Evolutionary conservation across 2,888 invertebrate species (phyloP).

Genomic region (Drosophila flavopinicola): DNA sequence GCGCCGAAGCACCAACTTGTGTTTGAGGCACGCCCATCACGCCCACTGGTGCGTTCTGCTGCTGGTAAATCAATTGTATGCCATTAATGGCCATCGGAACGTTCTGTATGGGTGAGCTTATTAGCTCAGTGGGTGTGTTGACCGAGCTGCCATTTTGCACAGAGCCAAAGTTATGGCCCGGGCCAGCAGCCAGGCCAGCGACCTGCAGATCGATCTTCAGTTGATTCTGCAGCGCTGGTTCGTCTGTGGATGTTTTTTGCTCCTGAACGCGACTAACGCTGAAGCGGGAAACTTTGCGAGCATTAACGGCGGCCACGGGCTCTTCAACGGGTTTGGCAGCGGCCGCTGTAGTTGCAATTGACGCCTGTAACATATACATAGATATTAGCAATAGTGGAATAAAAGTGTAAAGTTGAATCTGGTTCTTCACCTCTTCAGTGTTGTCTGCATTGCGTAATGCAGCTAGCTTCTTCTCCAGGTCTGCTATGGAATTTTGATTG

Average conservation of each 20-base stretch:
- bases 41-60: conserved; percentile 36
- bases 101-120: conserved; percentile 65
- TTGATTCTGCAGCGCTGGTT: conserved; percentile 49
- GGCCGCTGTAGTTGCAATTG: conserved; percentile 24
- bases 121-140: conserved; percentile 77
- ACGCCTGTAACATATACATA: conserved; percentile 15
- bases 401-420: background rate
- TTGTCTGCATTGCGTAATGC: conserved; percentile 84
- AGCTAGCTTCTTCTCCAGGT: conserved; percentile 86
- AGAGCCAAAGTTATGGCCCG: conserved; percentile 35
- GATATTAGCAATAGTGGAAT: background rate
- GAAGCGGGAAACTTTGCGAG: conserved; percentile 78
- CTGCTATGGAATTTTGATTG: conserved; percentile 84
- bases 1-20: conserved; percentile 43
- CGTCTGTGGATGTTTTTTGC: conserved; percentile 60
- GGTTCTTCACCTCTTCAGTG: conserved; percentile 71
- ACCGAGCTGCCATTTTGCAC: conserved; percentile 64
- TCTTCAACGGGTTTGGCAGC: conserved; percentile 63
- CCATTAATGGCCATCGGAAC: conserved; percentile 68
- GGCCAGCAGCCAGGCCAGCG: conserved; percentile 45
- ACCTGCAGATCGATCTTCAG: conserved; percentile 69
- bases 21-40: conserved; percentile 49
- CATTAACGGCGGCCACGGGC: conserved; percentile 29
- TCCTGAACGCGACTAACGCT: conserved; percentile 81
- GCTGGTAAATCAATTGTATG: conserved; percentile 70